Percentiles rank a stretch among this genome's conserved stretches.
Evolutionary conservation across 2,797 vertebrate species (phyloP).

Genomic region (Brotula barbata): DNA sequence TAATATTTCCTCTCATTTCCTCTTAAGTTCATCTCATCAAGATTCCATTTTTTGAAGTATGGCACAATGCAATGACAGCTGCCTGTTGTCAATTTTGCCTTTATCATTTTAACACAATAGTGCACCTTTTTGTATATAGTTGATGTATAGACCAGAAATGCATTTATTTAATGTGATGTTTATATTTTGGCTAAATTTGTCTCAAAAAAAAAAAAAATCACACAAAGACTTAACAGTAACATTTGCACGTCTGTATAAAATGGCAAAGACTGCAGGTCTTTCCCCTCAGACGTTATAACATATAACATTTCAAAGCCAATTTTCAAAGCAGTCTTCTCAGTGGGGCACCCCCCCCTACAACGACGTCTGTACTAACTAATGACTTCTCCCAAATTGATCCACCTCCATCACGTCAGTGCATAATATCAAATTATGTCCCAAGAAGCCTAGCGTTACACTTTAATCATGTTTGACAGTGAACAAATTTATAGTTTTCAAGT

Average conservation of each 20-base stretch:
- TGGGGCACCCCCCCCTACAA: neutral
- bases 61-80: no score
- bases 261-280: neutral
- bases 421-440: conserved; percentile 2
- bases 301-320: conserved; percentile 3
- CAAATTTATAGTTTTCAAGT: neutral
- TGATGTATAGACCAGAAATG: no score
- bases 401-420: neutral
- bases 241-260: neutral
- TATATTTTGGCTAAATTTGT: no score
- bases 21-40: no score
- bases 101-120: no score
- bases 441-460: neutral
- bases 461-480: neutral
- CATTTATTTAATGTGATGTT: no score
- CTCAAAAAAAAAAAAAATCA: neutral
- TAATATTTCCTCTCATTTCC: neutral
- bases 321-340: conserved; percentile 1
- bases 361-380: conserved; percentile 1
- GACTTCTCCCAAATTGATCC: neutral
- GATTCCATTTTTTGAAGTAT: no score
- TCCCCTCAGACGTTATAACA: conserved; percentile 4
- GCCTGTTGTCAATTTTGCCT: no score
- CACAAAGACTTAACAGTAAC: neutral
- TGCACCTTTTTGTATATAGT: no score